A percentile compares a stretch with the other conserved stretches of the same genome.
Evolutionary conservation across 1,140 invertebrate genomes (phyloP).

Genomic region (Drosophila serrata): DNA sequence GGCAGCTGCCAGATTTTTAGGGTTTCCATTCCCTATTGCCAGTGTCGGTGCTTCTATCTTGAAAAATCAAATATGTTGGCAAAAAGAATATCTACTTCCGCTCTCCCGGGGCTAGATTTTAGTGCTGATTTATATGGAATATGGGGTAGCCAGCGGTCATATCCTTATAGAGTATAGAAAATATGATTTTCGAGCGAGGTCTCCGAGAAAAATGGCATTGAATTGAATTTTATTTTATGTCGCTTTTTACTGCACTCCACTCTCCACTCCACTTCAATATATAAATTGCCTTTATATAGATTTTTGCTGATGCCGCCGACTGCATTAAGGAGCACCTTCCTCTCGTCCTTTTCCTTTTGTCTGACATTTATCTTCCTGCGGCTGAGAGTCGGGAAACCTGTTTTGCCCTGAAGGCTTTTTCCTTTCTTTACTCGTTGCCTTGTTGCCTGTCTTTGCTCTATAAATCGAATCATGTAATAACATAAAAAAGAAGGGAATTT

Average conservation of each 20-base stretch:
- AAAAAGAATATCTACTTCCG: conserved; percentile 63
- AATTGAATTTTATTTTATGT: conserved; percentile 77
- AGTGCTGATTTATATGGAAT: conserved; percentile 66
- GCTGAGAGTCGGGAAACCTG: conserved; percentile 56
- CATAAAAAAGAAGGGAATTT: conserved; percentile 69
- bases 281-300: conserved; percentile 78
- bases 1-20: conserved; percentile 62
- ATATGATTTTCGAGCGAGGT: conserved; percentile 67
- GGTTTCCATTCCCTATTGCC: conserved; percentile 29
- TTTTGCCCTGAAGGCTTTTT: conserved; percentile 54
- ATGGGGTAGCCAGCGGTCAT: conserved; percentile 34
- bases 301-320: conserved; percentile 63
- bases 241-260: conserved; percentile 29
- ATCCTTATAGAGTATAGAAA: conserved; percentile 53
- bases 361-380: conserved; percentile 73
- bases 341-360: conserved; percentile 30
- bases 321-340: conserved; percentile 51
- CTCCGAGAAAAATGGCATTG: conserved; percentile 51
- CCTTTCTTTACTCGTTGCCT: conserved; percentile 9
- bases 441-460: conserved; percentile 12
- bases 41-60: conserved; percentile 18
- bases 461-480: conserved; percentile 73
- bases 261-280: conserved; percentile 39
- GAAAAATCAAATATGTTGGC: conserved; percentile 33
- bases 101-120: conserved; percentile 51